Conservation (phyloP, 2,888 invertebrate species). For the Erpobdella octoculata region DNA sequence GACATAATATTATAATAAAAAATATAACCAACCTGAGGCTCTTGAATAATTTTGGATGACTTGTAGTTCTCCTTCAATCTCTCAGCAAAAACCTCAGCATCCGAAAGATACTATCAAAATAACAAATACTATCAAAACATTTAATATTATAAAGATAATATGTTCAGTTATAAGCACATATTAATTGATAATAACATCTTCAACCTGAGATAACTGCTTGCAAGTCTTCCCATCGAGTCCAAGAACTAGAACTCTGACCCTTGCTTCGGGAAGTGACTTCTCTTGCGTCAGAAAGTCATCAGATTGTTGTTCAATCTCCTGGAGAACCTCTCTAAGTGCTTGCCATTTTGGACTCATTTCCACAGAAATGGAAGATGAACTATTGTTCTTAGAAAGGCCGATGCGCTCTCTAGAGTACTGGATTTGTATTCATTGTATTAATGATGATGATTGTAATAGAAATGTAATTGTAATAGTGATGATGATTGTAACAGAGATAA, state of each 20-base stretch:
- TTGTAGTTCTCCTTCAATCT: conserved; percentile 6
- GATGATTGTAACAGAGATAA: too few species aligned
- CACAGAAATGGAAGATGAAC: neutral
- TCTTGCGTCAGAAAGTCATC: conserved; percentile 57
- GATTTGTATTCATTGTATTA: neutral
- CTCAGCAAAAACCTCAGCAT: neutral
- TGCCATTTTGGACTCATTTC: conserved; percentile 73
- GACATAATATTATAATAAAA: too few species aligned
- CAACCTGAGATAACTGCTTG: conserved; percentile 60
- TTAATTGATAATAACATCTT: conserved; percentile 33
- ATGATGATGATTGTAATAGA: neutral
- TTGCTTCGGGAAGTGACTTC: neutral
- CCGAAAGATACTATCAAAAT: neutral
- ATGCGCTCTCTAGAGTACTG: neutral
- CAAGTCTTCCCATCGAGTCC: conserved; percentile 77
- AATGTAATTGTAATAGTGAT: neutral
- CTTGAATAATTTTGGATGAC: neutral
- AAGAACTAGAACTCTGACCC: conserved; percentile 67
- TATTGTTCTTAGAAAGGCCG: neutral
- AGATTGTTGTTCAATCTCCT: conserved; percentile 69
- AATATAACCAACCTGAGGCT: neutral
- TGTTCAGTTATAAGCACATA: neutral
- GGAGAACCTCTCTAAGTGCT: conserved; percentile 69
- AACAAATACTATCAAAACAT: neutral
- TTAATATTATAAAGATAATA: neutral